Evolutionary conservation across 2,888 invertebrate species (phyloP).

Genomic region (Clistopyga incitator): DNA sequence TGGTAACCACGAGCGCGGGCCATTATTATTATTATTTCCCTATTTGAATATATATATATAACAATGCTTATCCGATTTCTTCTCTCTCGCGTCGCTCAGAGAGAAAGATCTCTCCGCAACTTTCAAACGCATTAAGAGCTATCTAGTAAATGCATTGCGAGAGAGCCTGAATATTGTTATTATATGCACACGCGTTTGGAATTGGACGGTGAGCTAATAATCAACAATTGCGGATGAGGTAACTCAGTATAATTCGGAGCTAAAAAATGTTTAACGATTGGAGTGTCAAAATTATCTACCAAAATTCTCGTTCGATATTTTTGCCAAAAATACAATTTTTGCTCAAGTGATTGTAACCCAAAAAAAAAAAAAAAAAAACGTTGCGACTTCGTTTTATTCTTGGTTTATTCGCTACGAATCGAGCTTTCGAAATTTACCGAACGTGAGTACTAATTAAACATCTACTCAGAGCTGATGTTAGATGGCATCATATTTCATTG

Average conservation of each 20-base stretch:
- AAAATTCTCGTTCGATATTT: no score
- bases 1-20: neutral
- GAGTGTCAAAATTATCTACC: no score
- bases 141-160: neutral
- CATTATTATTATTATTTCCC: constrained; percentile 16
- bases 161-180: constrained; percentile 15
- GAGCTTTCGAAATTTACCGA: neutral
- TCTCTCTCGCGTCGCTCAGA: constrained; percentile 1
- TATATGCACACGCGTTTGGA: constrained; percentile 2
- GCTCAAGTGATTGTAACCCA: no score
- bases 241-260: constrained; percentile 54
- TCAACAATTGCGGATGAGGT: constrained; percentile 19
- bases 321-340: neutral
- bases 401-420: neutral
- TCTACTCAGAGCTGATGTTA: no score
- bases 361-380: no score
- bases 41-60: constrained; percentile 11
- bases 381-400: no score
- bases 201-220: constrained; percentile 25
- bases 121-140: constrained; percentile 16
- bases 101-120: constrained; percentile 14
- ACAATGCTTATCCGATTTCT: constrained; percentile 17
- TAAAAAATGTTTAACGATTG: neutral
- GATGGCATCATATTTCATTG: neutral
- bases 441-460: neutral